Base-by-base conservation (phyloP, 2,113 vertebrate species). In the Gadus macrocephalus region DNA sequence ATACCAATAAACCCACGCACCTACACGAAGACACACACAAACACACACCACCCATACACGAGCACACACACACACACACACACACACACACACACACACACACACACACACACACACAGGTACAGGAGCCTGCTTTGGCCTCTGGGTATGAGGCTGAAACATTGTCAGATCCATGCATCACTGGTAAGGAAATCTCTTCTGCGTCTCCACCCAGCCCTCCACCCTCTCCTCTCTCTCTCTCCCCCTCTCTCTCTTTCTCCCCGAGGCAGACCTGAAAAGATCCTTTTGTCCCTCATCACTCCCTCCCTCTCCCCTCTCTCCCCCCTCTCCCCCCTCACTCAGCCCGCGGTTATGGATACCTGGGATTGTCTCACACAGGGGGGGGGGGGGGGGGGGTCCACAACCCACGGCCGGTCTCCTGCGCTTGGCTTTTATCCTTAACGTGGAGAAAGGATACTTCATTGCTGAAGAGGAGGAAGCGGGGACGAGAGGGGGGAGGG, bases 111-210 rank as follows among this genome's bases (percentile, higher is more conserved):
- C 56, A 68, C 74, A 77, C 49, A 73, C 59, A 79, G 64, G 70
- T 71, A 70, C 77, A 72, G 61, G 64, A n/a, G 73, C 68, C 64
- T 79, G 65, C 67, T 74, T 79, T 73, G 85, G 83, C 86, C 88
- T 83, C 78, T 81, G 79, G 88, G 81, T 83, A 83, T 42, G 2
- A 78, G 81, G 78, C 85, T 86, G 80, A 79, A 87, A 85, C 87
- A 81, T 85, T 92, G 91, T 91, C 87, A 91, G 89, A 85, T 86
- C 85, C 83, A 92, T 90, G 88, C 87, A 91, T 91, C 89, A 91
- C 80, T 83, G 88, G 90, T 91, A 92, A 92, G 85, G 82, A 86
- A 91, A 91, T 91, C 89, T 88, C 79, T 74, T 73, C 60, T 55
- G 64, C 53, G 67, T 71, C 81, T 80, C 70, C 16, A 22, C 60